A percentile compares a stretch with the other conserved stretches of the same genome.
Evolutionary conservation across 2,113 vertebrate genomes (phyloP).

Genomic region (Cyanocitta stelleri): DNA sequence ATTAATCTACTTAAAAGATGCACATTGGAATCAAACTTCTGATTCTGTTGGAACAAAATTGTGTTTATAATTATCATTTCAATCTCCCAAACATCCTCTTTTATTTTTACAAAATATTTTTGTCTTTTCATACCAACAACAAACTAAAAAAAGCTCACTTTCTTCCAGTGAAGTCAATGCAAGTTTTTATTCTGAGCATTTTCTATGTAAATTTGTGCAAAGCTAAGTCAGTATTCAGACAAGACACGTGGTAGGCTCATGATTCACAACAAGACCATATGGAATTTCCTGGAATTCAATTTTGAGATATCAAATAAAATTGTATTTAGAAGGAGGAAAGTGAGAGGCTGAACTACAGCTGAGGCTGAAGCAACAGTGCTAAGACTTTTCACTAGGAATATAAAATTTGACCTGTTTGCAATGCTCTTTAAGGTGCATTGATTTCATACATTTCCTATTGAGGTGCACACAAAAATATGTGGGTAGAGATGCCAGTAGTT

Average conservation of each 20-base stretch:
- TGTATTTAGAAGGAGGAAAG: background rate
- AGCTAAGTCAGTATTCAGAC: background rate
- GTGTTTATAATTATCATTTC: background rate
- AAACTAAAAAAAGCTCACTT: background rate
- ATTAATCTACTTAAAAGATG: background rate
- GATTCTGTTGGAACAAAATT: background rate
- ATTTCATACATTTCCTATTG: background rate
- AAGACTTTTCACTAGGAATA: background rate
- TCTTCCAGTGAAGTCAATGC: background rate
- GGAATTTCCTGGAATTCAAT: constrained; percentile 15
- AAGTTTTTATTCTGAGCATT: background rate
- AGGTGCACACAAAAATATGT: background rate
- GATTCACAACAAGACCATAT: constrained; percentile 7
- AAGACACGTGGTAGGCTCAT: background rate
- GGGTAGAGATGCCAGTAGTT: background rate
- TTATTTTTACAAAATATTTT: constrained; percentile 15
- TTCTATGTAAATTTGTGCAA: background rate
- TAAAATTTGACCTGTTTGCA: background rate
- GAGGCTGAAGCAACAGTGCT: background rate
- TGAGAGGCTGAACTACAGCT: background rate
- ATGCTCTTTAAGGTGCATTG: background rate
- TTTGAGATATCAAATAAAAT: background rate
- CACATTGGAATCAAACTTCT: background rate
- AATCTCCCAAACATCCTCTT: background rate
- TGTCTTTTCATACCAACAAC: background rate